Conservation (phyloP, 2,888 invertebrate genomes). For the Microchrysa polita region DNA sequence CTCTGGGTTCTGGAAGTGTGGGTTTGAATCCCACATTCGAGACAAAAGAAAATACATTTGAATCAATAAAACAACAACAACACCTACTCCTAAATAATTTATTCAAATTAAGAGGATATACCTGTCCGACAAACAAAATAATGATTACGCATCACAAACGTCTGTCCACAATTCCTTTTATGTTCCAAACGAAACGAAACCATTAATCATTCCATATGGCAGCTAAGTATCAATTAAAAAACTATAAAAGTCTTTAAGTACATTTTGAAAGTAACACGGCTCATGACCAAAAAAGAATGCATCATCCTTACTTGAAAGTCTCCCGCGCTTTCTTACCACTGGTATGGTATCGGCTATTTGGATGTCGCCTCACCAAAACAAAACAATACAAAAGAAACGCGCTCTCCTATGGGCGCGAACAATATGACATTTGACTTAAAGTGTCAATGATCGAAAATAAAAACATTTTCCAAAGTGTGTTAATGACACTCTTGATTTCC, state of each 20-base stretch:
- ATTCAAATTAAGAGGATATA: too few relatives aligned
- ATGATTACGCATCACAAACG: too few relatives aligned
- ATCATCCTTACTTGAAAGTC: not conserved
- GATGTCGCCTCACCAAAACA: too few relatives aligned
- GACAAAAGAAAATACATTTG: too few relatives aligned
- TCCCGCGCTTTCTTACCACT: not conserved
- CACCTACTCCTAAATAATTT: too few relatives aligned
- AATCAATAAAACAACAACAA: not conserved
- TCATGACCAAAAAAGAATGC: not conserved
- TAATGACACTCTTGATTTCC: conserved; percentile 48
- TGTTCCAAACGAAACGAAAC: not conserved
- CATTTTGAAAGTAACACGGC: conserved; percentile 23
- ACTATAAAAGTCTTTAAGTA: conserved; percentile 37
- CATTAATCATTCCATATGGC: conserved; percentile 32
- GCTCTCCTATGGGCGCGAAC: conserved; percentile 32
- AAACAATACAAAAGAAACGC: not conserved
- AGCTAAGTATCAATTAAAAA: conserved; percentile 36
- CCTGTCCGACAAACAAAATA: too few relatives aligned
- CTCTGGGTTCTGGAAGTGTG: too few relatives aligned
- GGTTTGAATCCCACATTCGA: too few relatives aligned
- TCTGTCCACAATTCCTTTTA: too few relatives aligned
- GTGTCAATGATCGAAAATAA: conserved; percentile 43
- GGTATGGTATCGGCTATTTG: too few relatives aligned
- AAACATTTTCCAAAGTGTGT: conserved; percentile 46
- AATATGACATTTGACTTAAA: conserved; percentile 40